phyloP scores from a whole-genome alignment of 1,140 invertebrate species.

The Drosophila mayri region DNA sequence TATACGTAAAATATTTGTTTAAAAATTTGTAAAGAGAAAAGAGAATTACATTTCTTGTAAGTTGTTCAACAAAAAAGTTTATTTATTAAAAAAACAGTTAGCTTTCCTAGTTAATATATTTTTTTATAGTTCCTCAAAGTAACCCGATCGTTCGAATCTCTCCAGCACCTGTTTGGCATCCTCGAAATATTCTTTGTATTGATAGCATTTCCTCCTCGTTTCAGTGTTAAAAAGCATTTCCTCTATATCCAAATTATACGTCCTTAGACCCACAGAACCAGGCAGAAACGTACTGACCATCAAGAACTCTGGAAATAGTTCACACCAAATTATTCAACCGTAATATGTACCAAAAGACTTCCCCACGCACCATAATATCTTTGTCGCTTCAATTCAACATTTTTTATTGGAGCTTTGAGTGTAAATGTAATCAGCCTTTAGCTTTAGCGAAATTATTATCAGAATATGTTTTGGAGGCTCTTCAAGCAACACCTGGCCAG shows the following conservation, averaged over 20 bases:
- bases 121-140: slow-evolving; percentile 42
- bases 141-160: slow-evolving; percentile 51
- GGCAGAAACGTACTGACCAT: slow-evolving; percentile 42
- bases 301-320: slow-evolving; percentile 45
- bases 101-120: not conserved
- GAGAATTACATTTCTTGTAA: too few relatives aligned
- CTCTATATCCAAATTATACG: not conserved
- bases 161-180: slow-evolving; percentile 44
- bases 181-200: slow-evolving; percentile 14
- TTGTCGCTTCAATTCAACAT: slow-evolving; percentile 20
- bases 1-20: too few relatives aligned
- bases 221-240: slow-evolving; percentile 27
- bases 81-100: not conserved
- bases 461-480: not conserved
- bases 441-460: slow-evolving; percentile 17
- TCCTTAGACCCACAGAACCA: slow-evolving; percentile 1
- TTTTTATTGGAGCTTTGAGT: not conserved
- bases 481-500: not conserved
- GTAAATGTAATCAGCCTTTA: not conserved
- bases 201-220: slow-evolving; percentile 26
- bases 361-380: slow-evolving; percentile 38
- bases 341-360: not conserved
- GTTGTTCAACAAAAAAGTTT: not conserved
- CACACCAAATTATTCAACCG: too few relatives aligned
- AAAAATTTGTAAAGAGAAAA: too few relatives aligned